Evolutionary conservation across 2,113 vertebrate species (phyloP).

Genomic region (Chelonoidis abingdonii): DNA sequence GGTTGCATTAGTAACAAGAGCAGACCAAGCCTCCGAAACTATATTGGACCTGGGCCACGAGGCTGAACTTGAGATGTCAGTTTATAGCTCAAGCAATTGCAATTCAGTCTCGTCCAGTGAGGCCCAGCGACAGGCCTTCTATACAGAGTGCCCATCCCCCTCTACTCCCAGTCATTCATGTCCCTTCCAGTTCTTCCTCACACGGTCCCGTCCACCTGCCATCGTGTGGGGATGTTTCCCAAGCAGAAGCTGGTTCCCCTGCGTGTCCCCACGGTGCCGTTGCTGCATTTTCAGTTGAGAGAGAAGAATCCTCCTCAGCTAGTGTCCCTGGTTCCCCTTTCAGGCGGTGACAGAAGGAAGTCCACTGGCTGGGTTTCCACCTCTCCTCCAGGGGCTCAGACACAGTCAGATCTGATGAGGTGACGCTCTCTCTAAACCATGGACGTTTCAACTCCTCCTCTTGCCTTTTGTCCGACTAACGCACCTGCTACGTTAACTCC

Average conservation of each 20-base stretch:
- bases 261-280: too few species aligned
- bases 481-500: not conserved
- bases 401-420: not conserved
- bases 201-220: not conserved
- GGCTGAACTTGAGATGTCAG: not conserved
- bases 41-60: too few species aligned
- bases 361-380: not conserved
- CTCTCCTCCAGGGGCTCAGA: not conserved
- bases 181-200: not conserved
- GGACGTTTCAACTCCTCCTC: not conserved
- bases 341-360: not conserved
- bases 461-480: not conserved
- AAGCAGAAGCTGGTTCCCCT: not conserved
- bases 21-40: too few species aligned
- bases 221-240: not conserved
- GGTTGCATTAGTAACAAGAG: too few species aligned
- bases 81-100: not conserved
- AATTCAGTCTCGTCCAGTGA: not conserved
- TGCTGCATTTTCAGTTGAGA: not conserved
- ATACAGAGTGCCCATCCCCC: not conserved
- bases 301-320: not conserved
- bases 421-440: not conserved
- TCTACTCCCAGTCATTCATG: not conserved
- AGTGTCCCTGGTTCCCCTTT: not conserved
- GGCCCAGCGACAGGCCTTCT: not conserved